These are phyloP conservation scores for Polypedilum vanderplanki DNA, from an alignment of 1,140 invertebrate species.

Conservation along the genomic window DNA sequence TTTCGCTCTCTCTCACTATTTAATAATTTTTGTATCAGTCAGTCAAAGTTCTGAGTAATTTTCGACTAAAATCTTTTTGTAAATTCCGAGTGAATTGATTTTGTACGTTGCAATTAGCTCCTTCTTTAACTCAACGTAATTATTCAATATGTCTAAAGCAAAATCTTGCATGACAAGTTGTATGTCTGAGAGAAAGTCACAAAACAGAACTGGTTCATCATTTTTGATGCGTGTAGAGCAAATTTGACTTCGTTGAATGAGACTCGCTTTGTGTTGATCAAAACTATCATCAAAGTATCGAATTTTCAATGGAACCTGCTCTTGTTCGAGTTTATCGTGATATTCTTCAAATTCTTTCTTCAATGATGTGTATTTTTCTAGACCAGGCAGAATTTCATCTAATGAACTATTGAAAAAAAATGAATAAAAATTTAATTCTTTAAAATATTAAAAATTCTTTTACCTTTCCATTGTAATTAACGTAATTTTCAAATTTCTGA, in stretches of 20 bases:
- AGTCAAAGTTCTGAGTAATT: slow-evolving; percentile 23
- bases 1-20: neutral
- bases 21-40: neutral
- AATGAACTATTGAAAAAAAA: neutral
- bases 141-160: neutral
- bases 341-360: slow-evolving; percentile 26
- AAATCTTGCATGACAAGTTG: slow-evolving; percentile 32
- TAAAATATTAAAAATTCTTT: neutral
- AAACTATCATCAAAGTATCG: slow-evolving; percentile 33
- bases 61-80: slow-evolving; percentile 22
- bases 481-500: slow-evolving; percentile 41
- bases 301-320: slow-evolving; percentile 47
- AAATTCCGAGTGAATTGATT: neutral
- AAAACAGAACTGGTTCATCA: slow-evolving; percentile 42
- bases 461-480: slow-evolving; percentile 39
- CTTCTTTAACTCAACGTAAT: slow-evolving; percentile 20
- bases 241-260: slow-evolving; percentile 41
- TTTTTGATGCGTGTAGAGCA: slow-evolving; percentile 39
- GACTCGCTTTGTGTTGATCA: slow-evolving; percentile 36
- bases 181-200: slow-evolving; percentile 43
- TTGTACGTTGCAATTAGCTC: slow-evolving; percentile 7
- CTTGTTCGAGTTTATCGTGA: slow-evolving; percentile 51
- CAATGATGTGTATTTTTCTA: neutral
- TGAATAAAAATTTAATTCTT: neutral
- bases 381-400: slow-evolving; percentile 13